Percentiles rank a stretch among this genome's conserved stretches.
Conservation (phyloP, 92 coral and sea anemone genomes). For the Porites cylindrica region DNA sequence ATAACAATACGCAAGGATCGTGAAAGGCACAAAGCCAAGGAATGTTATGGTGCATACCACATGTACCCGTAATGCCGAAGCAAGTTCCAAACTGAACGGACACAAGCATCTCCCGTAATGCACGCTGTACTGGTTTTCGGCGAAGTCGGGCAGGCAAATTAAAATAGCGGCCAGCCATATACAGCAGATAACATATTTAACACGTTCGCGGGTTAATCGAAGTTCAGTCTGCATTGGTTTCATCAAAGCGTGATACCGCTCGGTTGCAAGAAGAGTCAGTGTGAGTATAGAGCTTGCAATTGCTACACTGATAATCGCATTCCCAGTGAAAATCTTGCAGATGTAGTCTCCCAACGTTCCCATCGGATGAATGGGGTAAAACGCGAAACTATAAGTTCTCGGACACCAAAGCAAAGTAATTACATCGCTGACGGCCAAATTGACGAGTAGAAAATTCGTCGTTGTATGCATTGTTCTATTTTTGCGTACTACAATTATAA, state of each 20-base stretch:
- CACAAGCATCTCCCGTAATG: conserved; percentile 64
- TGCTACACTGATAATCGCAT: conserved; percentile 70
- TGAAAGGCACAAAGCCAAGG: conserved; percentile 68
- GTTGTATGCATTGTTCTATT: conserved; percentile 76
- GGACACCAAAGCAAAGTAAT: conserved; percentile 72
- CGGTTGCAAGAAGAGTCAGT: conserved; percentile 70
- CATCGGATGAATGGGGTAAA: conserved; percentile 68
- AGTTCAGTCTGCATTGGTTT: conserved; percentile 63
- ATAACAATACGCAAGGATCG: conserved; percentile 72
- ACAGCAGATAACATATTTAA: conserved; percentile 44
- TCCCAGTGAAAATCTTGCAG: conserved; percentile 85
- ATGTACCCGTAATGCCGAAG: conserved; percentile 43
- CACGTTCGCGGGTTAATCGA: conserved; percentile 52
- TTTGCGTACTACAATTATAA: conserved; percentile 64
- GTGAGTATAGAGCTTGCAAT: conserved; percentile 72
- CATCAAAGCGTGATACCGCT: conserved; percentile 79
- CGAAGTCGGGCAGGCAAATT: conserved; percentile 62
- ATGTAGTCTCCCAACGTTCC: conserved; percentile 72
- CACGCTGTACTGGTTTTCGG: conserved; percentile 61
- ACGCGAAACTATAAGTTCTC: conserved; percentile 66
- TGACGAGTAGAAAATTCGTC: conserved; percentile 73
- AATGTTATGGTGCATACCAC: conserved; percentile 73
- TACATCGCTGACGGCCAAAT: conserved; percentile 75
- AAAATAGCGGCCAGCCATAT: conserved; percentile 60
- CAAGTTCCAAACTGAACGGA: conserved; percentile 73